phyloP scores from a whole-genome alignment of 2,113 vertebrate genomes.

The Tauraco erythrolophus region DNA sequence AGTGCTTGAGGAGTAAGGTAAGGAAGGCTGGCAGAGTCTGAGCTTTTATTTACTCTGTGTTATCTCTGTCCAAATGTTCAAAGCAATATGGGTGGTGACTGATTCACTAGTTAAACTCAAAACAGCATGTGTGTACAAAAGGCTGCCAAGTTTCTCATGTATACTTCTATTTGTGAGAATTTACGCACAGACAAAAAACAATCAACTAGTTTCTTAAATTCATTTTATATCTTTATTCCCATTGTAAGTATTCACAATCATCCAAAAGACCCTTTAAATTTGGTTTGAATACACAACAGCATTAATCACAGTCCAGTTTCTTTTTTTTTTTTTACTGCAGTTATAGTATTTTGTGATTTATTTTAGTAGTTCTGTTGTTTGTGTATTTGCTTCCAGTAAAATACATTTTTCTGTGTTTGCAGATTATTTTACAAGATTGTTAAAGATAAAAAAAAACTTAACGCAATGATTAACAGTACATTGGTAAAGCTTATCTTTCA shows the following conservation, averaged over 20 bases:
- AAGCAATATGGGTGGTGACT: slow-evolving; percentile 54
- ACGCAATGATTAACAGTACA: not conserved
- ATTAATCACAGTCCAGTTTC: not conserved
- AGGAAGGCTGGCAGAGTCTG: slow-evolving; percentile 26
- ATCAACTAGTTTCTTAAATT: slow-evolving; percentile 46
- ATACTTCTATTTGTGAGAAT: slow-evolving; percentile 42
- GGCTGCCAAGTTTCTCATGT: slow-evolving; percentile 51
- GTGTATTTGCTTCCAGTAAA: not conserved
- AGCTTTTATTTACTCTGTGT: slow-evolving; percentile 51
- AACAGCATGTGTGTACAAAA: slow-evolving; percentile 30
- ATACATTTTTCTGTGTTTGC: not conserved
- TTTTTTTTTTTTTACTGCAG: not conserved
- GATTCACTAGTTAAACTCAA: slow-evolving; percentile 52
- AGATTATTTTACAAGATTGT: not conserved
- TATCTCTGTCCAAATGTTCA: slow-evolving; percentile 61
- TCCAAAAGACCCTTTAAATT: slow-evolving; percentile 5
- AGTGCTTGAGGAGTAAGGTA: slow-evolving; percentile 32
- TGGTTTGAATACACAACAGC: slow-evolving; percentile 48
- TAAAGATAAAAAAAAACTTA: not conserved
- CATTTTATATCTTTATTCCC: slow-evolving; percentile 53
- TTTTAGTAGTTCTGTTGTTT: slow-evolving; percentile 14
- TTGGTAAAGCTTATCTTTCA: not conserved
- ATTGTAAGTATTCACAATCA: slow-evolving; percentile 51
- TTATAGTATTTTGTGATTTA: not conserved
- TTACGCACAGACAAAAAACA: slow-evolving; percentile 17